A percentile compares a stretch with the other conserved stretches of the same genome.
Evolutionary conservation across 2,797 vertebrate species (phyloP).

Genomic region (Odontamblyopus rebecca): DNA sequence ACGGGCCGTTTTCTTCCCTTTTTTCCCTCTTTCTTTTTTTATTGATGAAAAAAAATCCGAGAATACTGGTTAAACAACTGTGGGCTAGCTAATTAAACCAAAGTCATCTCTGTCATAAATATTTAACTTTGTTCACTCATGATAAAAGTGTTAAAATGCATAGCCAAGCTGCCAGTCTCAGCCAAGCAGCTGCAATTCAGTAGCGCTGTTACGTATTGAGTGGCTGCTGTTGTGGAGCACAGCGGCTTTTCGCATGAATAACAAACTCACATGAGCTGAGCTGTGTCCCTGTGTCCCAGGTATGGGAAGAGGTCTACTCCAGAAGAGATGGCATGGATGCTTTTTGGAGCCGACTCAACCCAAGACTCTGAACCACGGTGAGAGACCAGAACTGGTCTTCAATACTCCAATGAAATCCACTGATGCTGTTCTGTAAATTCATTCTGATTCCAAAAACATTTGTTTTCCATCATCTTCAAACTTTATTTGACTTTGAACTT

Average conservation of each 20-base stretch:
- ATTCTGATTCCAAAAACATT: not conserved
- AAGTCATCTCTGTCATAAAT: not conserved
- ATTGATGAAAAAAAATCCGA: no score
- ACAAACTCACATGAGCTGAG: not conserved
- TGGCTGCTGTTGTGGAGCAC: constrained; percentile 12
- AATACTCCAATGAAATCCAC: not conserved
- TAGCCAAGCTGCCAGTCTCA: constrained; percentile 20
- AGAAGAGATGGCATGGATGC: constrained; percentile 75
- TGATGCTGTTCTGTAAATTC: not conserved
- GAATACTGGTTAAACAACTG: no score
- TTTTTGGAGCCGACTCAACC: constrained; percentile 73
- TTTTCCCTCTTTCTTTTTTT: no score
- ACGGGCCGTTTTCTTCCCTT: no score
- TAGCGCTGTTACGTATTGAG: constrained; percentile 15
- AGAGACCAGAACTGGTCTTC: constrained; percentile 36
- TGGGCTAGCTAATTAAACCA: no score
- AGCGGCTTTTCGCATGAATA: not conserved
- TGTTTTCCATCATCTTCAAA: not conserved
- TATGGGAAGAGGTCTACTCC: constrained; percentile 85
- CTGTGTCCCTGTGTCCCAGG: constrained; percentile 59
- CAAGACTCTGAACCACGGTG: constrained; percentile 79
- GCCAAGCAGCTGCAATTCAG: constrained; percentile 1
- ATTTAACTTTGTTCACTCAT: not conserved
- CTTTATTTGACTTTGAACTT: not conserved
- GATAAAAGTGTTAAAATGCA: constrained; percentile 36